Conservation (phyloP, 2,797 vertebrate species). For the Notolabrus celidotus region DNA sequence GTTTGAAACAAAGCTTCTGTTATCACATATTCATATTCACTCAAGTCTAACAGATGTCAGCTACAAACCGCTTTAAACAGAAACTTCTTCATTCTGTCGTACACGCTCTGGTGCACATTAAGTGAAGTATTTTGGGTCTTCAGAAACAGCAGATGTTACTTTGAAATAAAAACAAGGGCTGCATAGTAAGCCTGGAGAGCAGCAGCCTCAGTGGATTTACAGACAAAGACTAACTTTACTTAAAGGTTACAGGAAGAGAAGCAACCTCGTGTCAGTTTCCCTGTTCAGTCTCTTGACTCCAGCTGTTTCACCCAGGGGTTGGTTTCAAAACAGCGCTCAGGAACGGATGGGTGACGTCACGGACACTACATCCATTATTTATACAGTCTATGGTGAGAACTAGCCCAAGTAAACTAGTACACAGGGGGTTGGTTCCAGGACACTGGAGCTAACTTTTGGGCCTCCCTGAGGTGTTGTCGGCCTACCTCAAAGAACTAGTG, state of each 20-base stretch:
- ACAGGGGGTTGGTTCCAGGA: too few relatives aligned
- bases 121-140: constrained; percentile 10
- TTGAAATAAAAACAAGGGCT: constrained; percentile 38
- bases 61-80: neutral
- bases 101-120: constrained; percentile 14
- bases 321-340: too few relatives aligned
- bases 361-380: too few relatives aligned
- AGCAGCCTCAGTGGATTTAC: constrained; percentile 34
- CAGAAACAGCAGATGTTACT: constrained; percentile 28
- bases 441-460: too few relatives aligned
- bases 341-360: too few relatives aligned
- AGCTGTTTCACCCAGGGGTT: neutral
- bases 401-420: too few relatives aligned
- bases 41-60: constrained; percentile 13
- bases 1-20: neutral
- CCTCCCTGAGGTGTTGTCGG: too few relatives aligned
- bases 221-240: constrained; percentile 23
- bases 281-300: constrained; percentile 5
- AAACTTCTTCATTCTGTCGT: constrained; percentile 6
- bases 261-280: constrained; percentile 12
- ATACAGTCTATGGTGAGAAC: too few relatives aligned
- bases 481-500: too few relatives aligned
- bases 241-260: constrained; percentile 10
- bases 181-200: constrained; percentile 30
- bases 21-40: constrained; percentile 12